Evolutionary conservation across 2,797 vertebrate species (phyloP), one percentile per base, ranked within the genome.

Genomic region (Epinephelus coioides): DNA sequence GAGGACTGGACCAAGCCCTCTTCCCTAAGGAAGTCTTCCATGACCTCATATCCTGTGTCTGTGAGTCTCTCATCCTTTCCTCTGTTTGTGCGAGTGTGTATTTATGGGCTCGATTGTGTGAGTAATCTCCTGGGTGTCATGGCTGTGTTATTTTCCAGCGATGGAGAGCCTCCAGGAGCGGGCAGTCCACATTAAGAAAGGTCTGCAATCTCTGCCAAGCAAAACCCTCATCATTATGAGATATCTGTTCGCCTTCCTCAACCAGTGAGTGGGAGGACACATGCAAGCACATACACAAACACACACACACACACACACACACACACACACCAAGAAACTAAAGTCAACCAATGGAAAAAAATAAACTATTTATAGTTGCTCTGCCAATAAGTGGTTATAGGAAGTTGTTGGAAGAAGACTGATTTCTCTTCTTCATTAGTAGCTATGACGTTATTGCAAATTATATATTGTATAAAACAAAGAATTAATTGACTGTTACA

Each of bases 11-110:
- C 81, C 96, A 97, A 6, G 97, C 97, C 18, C 97, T 99, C 43
- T 99, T 99, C 90, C 98, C 98, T 14, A 99, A 98, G 94, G 98
- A 99, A 92, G 97, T 98, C 94, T 99, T 99, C 91, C 97, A 98
- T 78, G 98, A 99, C 83, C 95, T 99, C 85, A 97, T 99, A 89
- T 94, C 97, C 92, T 99, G 97, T 72, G 98, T 99, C 91, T 97
- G 98, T 99, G 93, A 97, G 98, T 97, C 66, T 88, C 63, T 15
- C 62, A 17, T 76, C 71, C 64, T 68, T 63, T 15, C 59, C 23
- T 73, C 14, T 68, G 50, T 57, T 69, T 76, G 30, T 76, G 30
- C 25, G 19, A 59, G 62, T 76, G 44, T 79, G 53, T 78, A 9
- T 85, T 78, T 63, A 18, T 78, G 27, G 40, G 34, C 10, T 51